These are phyloP conservation scores for Mythimna loreyi DNA, from an alignment of 2,888 invertebrate genomes.

Conservation along the genomic window DNA sequence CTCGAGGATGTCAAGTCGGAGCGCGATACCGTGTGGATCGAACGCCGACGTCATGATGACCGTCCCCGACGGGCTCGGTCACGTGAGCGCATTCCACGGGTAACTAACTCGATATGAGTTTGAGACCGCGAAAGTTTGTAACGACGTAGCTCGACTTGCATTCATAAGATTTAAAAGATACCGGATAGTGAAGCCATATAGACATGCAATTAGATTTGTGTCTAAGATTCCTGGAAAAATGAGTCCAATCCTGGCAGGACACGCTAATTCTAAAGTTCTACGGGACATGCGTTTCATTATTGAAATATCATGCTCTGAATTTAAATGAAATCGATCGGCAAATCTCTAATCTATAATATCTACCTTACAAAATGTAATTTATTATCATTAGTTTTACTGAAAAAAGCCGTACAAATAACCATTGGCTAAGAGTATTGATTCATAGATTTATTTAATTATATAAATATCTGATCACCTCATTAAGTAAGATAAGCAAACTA, in stretches of 20 bases:
- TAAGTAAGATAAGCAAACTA: constrained; percentile 61
- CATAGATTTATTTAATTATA: constrained; percentile 43
- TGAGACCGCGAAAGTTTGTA: constrained; percentile 41
- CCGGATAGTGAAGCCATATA: constrained; percentile 78
- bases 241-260: constrained; percentile 67
- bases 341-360: constrained; percentile 76
- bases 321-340: constrained; percentile 73
- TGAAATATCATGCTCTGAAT: constrained; percentile 82
- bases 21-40: constrained; percentile 44
- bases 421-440: constrained; percentile 31
- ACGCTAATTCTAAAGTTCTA: constrained; percentile 79
- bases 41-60: constrained; percentile 31
- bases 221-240: constrained; percentile 68
- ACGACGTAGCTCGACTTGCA: constrained; percentile 57
- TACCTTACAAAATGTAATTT: constrained; percentile 77
- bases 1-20: constrained; percentile 44
- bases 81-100: constrained; percentile 35
- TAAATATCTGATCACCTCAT: constrained; percentile 61
- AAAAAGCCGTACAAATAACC: constrained; percentile 77
- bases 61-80: constrained; percentile 24
- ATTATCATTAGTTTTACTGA: constrained; percentile 76
- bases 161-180: constrained; percentile 63
- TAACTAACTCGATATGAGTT: constrained; percentile 48
- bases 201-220: constrained; percentile 85
- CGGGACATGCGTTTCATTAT: constrained; percentile 83